These are phyloP conservation scores for Amazona guildingii DNA, from an alignment of 2,113 vertebrate genomes.

Conservation along the genomic window DNA sequence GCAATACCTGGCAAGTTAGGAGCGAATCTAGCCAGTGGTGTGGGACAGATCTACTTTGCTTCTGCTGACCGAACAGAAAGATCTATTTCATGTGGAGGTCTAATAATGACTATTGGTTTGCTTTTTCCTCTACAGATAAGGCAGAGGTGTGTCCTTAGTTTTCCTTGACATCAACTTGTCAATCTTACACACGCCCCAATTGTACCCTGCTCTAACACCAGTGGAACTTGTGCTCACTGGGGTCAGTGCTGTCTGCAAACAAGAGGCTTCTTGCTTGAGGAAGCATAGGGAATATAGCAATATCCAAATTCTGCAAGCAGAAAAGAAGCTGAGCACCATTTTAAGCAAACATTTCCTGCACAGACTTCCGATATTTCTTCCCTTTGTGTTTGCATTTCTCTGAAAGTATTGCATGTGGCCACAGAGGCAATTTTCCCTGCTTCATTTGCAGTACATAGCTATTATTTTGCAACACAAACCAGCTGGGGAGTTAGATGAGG, in stretches of 20 bases:
- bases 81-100: background rate
- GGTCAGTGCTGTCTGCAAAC: background rate
- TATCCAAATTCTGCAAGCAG: background rate
- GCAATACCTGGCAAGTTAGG: background rate
- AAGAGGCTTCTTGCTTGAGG: accelerated
- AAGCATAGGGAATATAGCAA: background rate
- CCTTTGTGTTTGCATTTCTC: slow-evolving; percentile 18
- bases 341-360: slow-evolving; percentile 18
- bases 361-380: background rate
- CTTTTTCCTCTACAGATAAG: background rate
- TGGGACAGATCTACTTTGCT: background rate
- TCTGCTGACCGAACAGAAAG: background rate
- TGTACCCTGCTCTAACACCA: background rate
- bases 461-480: slow-evolving; percentile 20
- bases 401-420: background rate
- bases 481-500: background rate
- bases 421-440: background rate
- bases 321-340: slow-evolving; percentile 17
- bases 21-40: background rate
- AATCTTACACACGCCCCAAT: background rate
- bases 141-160: background rate
- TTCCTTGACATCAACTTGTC: background rate
- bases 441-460: background rate
- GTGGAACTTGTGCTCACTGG: background rate
- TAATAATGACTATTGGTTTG: background rate